Evolutionary conservation across 2,888 invertebrate genomes (phyloP).

Genomic region (Troglohyphantes excavatus): DNA sequence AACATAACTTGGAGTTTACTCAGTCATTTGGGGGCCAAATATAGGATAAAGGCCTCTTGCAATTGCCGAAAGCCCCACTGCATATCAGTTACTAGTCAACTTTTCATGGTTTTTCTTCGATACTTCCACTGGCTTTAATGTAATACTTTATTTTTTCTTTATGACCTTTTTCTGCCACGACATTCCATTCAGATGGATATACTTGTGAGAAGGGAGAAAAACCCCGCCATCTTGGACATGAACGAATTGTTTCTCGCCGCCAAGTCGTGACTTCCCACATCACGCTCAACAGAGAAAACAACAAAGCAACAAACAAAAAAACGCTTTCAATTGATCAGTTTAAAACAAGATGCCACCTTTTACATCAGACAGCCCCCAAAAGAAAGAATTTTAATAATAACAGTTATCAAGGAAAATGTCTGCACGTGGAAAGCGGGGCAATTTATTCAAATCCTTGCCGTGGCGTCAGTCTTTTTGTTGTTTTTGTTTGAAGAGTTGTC

Average conservation of each 20-base stretch:
- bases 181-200: too few species aligned
- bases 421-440: conserved; percentile 8
- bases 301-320: too few species aligned
- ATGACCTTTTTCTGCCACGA: too few species aligned
- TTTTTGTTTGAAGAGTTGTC: conserved; percentile 36
- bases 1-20: too few species aligned
- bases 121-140: not conserved
- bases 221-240: too few species aligned
- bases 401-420: conserved; percentile 23
- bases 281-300: too few species aligned
- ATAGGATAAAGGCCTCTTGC: too few species aligned
- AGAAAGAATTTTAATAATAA: conserved; percentile 27
- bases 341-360: not conserved
- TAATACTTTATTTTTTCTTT: not conserved
- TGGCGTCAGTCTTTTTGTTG: conserved; percentile 22
- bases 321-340: not conserved
- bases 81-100: not conserved
- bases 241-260: not conserved
- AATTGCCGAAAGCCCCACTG: too few species aligned
- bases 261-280: conserved; percentile 15
- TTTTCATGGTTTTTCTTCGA: not conserved
- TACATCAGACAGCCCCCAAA: not conserved
- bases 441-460: conserved; percentile 48
- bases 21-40: too few species aligned
- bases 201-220: too few species aligned